Evolutionary conservation across 2,797 vertebrate species (phyloP).

Genomic region (Cyclopterus lumpus): DNA sequence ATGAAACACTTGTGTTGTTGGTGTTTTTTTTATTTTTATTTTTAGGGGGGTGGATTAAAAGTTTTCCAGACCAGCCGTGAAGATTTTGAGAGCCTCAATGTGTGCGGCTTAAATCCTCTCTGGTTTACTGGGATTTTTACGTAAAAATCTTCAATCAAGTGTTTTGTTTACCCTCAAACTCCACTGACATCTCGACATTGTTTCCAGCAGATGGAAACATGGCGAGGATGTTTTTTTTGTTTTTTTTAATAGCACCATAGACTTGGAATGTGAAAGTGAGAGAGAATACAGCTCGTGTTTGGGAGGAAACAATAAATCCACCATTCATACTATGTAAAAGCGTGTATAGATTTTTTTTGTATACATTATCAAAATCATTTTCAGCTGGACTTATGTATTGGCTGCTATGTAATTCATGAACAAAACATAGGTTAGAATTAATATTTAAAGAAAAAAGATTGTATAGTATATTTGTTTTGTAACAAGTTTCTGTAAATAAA

Average conservation of each 20-base stretch:
- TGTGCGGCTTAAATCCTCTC: conserved; percentile 53
- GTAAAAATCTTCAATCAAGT: conserved; percentile 65
- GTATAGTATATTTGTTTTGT: conserved; percentile 99
- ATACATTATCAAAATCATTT: conserved; percentile 95
- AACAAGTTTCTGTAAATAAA: conserved; percentile 99
- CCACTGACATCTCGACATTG: conserved; percentile 65
- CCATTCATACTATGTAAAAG: conserved; percentile 94
- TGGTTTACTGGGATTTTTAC: conserved; percentile 65
- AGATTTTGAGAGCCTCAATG: conserved; percentile 53
- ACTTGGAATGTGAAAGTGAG: conserved; percentile 94
- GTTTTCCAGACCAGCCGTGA: conserved; percentile 65
- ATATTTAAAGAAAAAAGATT: conserved; percentile 99
- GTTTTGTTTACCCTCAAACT: conserved; percentile 79
- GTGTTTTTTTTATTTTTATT: neutral
- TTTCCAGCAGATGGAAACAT: conserved; percentile 70
- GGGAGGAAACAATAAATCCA: conserved; percentile 86
- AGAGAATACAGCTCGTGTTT: conserved; percentile 86
- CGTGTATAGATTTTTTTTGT: conserved; percentile 94
- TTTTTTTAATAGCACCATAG: conserved; percentile 88
- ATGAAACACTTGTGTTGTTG: conserved; percentile 53
- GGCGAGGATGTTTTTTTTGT: conserved; percentile 51
- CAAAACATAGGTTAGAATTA: conserved; percentile 99
- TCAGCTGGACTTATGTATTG: conserved; percentile 98
- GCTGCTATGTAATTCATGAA: conserved; percentile 99
- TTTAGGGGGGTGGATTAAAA: conserved; percentile 17